A percentile compares a stretch with the other conserved stretches of the same genome.
phyloP scores from a whole-genome alignment of 2,113 vertebrate genomes.

The Nesogale talazaci region DNA sequence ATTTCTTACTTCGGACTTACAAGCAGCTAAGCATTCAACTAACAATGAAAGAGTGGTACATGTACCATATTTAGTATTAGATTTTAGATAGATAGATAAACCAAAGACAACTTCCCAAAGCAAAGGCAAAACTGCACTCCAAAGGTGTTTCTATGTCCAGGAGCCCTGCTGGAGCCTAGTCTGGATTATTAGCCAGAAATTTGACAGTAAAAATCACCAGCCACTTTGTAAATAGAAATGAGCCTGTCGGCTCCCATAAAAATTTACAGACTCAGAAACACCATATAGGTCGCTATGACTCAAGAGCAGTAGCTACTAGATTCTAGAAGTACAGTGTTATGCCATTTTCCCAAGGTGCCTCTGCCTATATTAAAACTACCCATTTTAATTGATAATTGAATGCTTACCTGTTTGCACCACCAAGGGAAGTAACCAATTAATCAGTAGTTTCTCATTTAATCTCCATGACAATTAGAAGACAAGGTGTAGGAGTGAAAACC shows the following conservation, averaged over 20 bases:
- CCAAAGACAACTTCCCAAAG: neutral
- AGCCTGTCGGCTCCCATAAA: too few species aligned
- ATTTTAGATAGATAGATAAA: neutral
- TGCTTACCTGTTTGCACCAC: neutral
- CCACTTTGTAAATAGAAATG: too few species aligned
- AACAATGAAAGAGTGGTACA: too few species aligned
- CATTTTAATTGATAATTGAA: neutral
- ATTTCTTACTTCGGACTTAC: too few species aligned
- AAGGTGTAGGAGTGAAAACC: too few species aligned
- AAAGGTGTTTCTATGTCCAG: too few species aligned
- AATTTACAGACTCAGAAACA: too few species aligned
- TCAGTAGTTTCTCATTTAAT: neutral
- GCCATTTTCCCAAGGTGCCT: neutral
- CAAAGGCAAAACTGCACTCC: neutral
- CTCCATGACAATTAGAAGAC: neutral
- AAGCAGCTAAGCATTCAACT: too few species aligned
- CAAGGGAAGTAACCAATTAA: neutral
- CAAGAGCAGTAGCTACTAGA: neutral
- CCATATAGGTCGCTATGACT: too few species aligned
- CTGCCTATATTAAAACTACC: neutral
- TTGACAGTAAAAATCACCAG: too few species aligned
- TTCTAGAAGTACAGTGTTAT: neutral
- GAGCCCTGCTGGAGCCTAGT: neutral
- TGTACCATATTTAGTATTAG: too few species aligned
- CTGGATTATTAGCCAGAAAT: too few species aligned